Evolutionary conservation across 2,797 vertebrate genomes (phyloP).

Genomic region (Alca torda): DNA sequence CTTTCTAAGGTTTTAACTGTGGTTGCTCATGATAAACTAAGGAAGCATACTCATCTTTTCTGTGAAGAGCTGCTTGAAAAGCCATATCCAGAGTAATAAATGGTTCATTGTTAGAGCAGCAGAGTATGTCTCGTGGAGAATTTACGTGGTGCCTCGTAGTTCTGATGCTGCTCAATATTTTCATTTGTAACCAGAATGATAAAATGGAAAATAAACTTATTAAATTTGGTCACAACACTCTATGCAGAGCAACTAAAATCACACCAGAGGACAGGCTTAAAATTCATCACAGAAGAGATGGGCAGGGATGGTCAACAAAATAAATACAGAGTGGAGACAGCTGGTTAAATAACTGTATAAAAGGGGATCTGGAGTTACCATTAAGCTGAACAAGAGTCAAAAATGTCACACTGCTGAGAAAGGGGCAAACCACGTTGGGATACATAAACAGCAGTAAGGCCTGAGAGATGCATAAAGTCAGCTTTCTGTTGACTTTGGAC

Average conservation of each 20-base stretch:
- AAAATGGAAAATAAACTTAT: background rate
- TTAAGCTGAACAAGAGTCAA: background rate
- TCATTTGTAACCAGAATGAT: background rate
- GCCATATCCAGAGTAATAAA: background rate
- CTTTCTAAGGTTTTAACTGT: background rate
- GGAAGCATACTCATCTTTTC: background rate
- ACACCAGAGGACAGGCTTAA: background rate
- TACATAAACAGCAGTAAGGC: background rate
- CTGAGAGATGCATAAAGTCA: background rate
- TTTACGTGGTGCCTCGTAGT: background rate
- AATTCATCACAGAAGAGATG: background rate
- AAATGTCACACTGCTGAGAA: background rate
- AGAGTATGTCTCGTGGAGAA: background rate
- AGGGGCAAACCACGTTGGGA: background rate
- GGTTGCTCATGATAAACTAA: background rate
- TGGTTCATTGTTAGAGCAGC: background rate
- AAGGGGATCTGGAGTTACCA: background rate
- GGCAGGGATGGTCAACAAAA: background rate
- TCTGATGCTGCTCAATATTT: background rate
- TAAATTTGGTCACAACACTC: background rate
- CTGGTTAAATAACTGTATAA: background rate
- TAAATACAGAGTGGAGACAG: background rate
- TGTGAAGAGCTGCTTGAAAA: slow-evolving; percentile 6
- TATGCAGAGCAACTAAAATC: background rate
- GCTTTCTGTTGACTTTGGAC: background rate